Conservation (phyloP, 2,113 vertebrate species). For the Oreochromis spilurus region DNA sequence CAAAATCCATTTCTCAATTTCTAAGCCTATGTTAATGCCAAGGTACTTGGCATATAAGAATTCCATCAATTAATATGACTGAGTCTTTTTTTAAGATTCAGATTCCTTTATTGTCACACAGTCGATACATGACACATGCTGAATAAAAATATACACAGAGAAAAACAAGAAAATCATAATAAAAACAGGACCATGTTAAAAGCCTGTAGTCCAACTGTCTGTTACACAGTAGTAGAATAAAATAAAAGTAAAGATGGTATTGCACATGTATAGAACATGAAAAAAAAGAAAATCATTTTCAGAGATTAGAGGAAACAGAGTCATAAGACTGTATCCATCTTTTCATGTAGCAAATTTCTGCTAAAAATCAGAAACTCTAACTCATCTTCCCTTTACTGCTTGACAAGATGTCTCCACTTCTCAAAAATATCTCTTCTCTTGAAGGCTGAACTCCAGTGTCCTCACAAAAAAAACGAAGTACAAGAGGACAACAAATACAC, state of each 20-base stretch:
- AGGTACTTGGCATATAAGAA: neutral
- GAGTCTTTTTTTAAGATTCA: neutral
- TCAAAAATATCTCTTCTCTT: neutral
- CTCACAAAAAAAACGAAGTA: neutral
- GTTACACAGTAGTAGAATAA: neutral
- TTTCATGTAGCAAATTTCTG: neutral
- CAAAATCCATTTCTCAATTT: neutral
- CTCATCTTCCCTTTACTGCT: neutral
- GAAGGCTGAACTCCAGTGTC: neutral
- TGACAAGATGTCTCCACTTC: neutral
- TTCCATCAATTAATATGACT: neutral
- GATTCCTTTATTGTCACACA: neutral
- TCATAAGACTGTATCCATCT: neutral
- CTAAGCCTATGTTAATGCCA: neutral
- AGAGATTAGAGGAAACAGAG: neutral
- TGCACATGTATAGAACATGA: neutral
- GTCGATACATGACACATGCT: neutral
- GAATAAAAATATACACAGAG: fast-evolving
- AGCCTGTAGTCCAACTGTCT: neutral
- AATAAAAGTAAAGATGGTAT: neutral
- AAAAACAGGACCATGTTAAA: fast-evolving
- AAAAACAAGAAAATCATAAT: neutral
- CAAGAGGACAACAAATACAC: neutral
- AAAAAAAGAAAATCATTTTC: neutral
- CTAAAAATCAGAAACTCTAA: neutral